A percentile compares a stretch with the other conserved stretches of the same genome.
phyloP scores from a whole-genome alignment of 64 coral and sea anemone genomes.

The Actinia tenebrosa region DNA sequence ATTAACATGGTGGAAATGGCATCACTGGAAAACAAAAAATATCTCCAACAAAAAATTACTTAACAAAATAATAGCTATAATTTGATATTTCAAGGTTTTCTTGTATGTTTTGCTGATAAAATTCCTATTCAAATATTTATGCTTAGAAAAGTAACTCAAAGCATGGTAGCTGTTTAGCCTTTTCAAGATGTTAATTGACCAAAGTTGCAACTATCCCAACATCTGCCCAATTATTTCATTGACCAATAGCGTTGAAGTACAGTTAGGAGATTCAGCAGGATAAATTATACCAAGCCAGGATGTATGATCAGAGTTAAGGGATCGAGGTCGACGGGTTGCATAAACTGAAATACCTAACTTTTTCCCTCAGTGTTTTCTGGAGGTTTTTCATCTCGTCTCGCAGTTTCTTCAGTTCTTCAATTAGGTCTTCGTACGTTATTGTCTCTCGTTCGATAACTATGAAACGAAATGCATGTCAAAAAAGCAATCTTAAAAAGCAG shows the following conservation, averaged over 20 bases:
- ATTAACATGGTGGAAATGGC: neutral
- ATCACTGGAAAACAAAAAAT: neutral
- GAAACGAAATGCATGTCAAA: neutral
- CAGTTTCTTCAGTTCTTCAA: conserved; percentile 11
- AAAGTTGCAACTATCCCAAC: neutral
- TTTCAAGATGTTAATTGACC: neutral
- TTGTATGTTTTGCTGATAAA: neutral
- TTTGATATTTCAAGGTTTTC: neutral
- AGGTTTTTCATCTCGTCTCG: conserved; percentile 14
- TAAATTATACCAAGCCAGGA: neutral
- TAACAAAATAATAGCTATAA: neutral
- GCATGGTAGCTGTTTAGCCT: neutral
- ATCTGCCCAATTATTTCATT: neutral
- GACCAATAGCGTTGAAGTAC: neutral
- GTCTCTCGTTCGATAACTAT: conserved; percentile 33
- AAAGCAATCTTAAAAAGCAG: neutral
- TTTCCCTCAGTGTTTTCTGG: neutral
- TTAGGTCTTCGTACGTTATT: conserved; percentile 35
- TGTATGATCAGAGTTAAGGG: neutral
- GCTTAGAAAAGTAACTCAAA: neutral
- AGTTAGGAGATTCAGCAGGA: neutral
- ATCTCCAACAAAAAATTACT: neutral
- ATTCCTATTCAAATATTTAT: conserved; percentile 1
- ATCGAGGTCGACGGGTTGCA: neutral
- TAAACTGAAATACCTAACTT: neutral